These are phyloP conservation scores for Clusia tigrina DNA, from an alignment of 2,888 invertebrate genomes.

Conservation along the genomic window DNA sequence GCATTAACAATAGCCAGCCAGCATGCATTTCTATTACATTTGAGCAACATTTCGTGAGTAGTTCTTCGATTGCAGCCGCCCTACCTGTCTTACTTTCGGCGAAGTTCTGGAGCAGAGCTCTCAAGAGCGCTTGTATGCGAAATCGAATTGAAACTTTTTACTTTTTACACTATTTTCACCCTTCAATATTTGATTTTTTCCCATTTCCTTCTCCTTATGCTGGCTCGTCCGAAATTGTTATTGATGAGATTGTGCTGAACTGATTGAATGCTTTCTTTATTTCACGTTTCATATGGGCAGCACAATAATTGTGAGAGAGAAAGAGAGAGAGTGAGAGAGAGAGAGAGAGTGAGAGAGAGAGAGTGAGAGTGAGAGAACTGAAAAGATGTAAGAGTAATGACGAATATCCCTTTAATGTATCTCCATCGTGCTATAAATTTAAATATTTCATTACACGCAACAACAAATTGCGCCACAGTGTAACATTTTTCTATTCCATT, in stretches of 20 bases:
- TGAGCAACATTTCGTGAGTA: background rate
- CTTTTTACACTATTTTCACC: no score
- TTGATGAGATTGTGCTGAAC: background rate
- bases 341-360: no score
- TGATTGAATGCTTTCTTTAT: background rate
- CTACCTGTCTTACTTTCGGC: background rate
- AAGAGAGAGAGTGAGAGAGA: no score
- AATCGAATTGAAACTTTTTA: background rate
- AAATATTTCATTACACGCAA: slow-evolving; percentile 4
- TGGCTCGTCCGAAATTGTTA: no score
- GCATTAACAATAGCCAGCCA: background rate
- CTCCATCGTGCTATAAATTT: slow-evolving; percentile 13
- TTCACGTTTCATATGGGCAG: no score
- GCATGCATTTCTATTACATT: background rate
- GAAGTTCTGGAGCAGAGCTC: background rate
- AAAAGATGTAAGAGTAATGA: no score
- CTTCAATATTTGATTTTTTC: no score
- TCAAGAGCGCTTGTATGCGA: background rate
- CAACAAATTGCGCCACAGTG: background rate
- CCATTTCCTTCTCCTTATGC: background rate
- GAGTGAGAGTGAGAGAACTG: no score
- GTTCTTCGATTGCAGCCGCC: background rate
- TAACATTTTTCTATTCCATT: no score
- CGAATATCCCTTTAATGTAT: slow-evolving; percentile 18
- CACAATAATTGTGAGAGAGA: no score